Conservation (phyloP, 2,113 vertebrate genomes). For the Aptenodytes patagonicus region DNA sequence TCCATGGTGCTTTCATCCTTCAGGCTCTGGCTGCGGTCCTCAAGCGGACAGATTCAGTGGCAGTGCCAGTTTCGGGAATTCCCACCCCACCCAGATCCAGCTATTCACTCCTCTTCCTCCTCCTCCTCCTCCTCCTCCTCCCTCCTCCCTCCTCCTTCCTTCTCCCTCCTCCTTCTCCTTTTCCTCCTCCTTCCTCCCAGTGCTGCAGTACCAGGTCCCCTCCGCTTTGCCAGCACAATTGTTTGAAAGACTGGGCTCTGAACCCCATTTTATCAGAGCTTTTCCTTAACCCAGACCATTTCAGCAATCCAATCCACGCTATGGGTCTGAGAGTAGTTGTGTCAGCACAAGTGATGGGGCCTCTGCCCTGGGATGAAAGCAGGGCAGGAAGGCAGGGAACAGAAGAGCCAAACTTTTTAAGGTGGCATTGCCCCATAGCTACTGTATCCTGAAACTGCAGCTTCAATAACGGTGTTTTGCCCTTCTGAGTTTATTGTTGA, state of each 20-base stretch:
- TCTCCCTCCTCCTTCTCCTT: neutral
- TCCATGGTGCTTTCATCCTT: neutral
- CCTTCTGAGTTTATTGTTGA: neutral
- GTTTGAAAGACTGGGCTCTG: neutral
- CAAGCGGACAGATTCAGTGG: neutral
- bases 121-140: neutral
- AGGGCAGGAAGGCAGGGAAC: neutral
- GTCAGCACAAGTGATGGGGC: neutral
- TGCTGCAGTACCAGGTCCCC: neutral
- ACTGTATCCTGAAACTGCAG: neutral
- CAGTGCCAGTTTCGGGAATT: neutral
- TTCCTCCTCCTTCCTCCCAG: neutral
- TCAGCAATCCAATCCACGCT: rapidly evolving
- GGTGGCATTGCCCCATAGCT: neutral
- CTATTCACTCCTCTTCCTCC: neutral
- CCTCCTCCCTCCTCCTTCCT: neutral
- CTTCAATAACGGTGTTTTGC: neutral
- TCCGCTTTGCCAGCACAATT: neutral
- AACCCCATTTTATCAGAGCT: neutral
- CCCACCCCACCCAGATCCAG: neutral
- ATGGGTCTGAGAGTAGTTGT: neutral
- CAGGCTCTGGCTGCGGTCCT: neutral
- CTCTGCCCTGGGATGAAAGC: neutral
- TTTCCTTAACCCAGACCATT: neutral
- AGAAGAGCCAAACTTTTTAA: neutral